Evolutionary conservation across 2,113 vertebrate species (phyloP).

Genomic region (Rostratula benghalensis): DNA sequence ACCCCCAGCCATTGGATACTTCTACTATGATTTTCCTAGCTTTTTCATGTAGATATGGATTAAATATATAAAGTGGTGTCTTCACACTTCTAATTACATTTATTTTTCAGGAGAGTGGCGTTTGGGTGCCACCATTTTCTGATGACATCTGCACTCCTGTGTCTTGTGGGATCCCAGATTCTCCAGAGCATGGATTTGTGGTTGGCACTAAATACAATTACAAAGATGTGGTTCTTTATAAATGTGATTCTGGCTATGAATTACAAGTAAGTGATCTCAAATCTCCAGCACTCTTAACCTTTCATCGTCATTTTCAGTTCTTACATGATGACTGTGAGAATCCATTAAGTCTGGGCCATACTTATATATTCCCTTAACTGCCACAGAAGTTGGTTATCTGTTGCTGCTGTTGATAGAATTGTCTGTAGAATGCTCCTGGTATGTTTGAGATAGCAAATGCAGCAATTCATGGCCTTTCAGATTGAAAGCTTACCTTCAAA

Average conservation of each 20-base stretch:
- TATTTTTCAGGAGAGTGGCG: slow-evolving; percentile 78
- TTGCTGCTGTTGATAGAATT: neutral
- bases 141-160: slow-evolving; percentile 82
- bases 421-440: neutral
- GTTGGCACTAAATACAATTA: slow-evolving; percentile 82
- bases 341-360: neutral
- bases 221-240: slow-evolving; percentile 80
- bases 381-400: neutral
- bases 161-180: slow-evolving; percentile 82
- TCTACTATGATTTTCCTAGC: neutral
- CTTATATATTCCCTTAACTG: neutral
- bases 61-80: neutral
- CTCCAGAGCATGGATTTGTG: slow-evolving; percentile 80
- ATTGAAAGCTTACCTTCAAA: neutral
- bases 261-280: slow-evolving; percentile 81
- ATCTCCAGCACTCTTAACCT: neutral
- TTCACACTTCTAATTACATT: neutral
- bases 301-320: neutral
- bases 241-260: slow-evolving; percentile 87
- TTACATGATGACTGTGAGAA: neutral
- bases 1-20: neutral
- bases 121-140: slow-evolving; percentile 86
- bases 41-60: neutral
- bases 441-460: neutral
- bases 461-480: neutral